Conservation (phyloP, 2,888 invertebrate species). For the Drosophila conformis region DNA sequence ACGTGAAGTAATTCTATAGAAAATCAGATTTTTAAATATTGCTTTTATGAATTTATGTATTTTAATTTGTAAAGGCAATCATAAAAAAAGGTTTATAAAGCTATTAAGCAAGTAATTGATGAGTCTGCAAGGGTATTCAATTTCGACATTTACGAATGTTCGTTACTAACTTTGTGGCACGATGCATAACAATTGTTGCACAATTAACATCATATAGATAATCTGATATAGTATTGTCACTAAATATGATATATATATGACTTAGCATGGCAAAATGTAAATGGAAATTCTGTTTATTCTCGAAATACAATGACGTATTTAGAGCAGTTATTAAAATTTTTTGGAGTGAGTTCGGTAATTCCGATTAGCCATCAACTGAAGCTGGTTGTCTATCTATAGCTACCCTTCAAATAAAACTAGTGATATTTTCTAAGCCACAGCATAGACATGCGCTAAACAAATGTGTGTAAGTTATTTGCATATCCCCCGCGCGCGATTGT, state of each 20-base stretch:
- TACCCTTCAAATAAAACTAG: constrained; percentile 10
- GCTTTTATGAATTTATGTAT: not conserved
- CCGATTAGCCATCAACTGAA: not conserved
- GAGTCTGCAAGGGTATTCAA: not conserved
- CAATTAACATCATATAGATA: constrained; percentile 1
- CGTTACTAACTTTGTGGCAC: constrained; percentile 3
- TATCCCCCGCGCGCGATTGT: constrained; percentile 21
- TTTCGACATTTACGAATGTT: not conserved
- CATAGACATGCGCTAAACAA: constrained; percentile 19
- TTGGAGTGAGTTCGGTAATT: not conserved
- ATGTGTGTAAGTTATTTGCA: constrained; percentile 35
- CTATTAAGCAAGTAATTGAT: not conserved
- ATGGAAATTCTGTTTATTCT: constrained; percentile 4
- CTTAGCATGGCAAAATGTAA: constrained; percentile 43
- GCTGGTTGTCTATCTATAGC: not conserved
- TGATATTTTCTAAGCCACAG: constrained; percentile 14
- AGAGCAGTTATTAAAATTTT: constrained; percentile 4
- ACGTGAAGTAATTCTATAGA: not conserved
- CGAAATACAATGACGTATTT: constrained; percentile 12
- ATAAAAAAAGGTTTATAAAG: not conserved
- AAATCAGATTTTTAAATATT: not conserved
- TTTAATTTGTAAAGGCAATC: not conserved
- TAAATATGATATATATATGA: not conserved
- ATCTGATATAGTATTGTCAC: not conserved
- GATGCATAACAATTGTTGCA: constrained; percentile 15